Evolutionary conservation across 2,113 vertebrate genomes (phyloP), one percentile per base, ranked within the genome.

Genomic region (Chroicocephalus ridibundus): DNA sequence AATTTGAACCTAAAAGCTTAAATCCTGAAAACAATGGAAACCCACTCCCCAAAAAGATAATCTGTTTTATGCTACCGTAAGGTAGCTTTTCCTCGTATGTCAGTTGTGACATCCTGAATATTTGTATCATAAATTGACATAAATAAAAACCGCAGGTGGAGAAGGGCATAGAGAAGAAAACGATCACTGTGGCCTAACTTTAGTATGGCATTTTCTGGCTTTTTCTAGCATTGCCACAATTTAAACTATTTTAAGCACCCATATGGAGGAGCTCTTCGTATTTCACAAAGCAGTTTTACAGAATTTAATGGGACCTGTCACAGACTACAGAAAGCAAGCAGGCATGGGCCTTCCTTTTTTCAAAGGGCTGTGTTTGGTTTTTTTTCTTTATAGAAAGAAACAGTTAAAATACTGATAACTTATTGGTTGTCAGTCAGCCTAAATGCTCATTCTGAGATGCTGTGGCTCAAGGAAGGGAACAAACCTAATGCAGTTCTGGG

Each of bases 231-330:
- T 80, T 80, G 74, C 91, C 91, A 79, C 79, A 86, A 94, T 38
- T 91, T 85, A 40, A 93, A 93, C 87, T 91, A 88, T 94, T 95
- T 95, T 92, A 95, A 96, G 91, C 24, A 42, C 34, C 52, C 58
- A 44, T 71, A 58, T 40, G 71, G 78, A 93, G 29, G 42, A 87
- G 60, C 47, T 83, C 60, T 95, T 84, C 80, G 64, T 54, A 34
- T 64, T 89, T 82, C 66, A 84, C 80, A 90, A 34, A 27, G 55
- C 22, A 71, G n/a, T 52, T 86, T 36, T 34, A 49, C 47, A 68
- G 57, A 86, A 93, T 84, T 82, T 68, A 87, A 72, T 0, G 0
- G 40, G 46, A 80, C 58, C 29, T 52, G 22, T 44, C 42, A 68
- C 40, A 82, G 27, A 80, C 58, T 11, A 19, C 0, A 0, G 42